These are phyloP conservation scores for Syrphus vitripennis DNA, from an alignment of 2,888 invertebrate genomes.

Conservation along the genomic window DNA sequence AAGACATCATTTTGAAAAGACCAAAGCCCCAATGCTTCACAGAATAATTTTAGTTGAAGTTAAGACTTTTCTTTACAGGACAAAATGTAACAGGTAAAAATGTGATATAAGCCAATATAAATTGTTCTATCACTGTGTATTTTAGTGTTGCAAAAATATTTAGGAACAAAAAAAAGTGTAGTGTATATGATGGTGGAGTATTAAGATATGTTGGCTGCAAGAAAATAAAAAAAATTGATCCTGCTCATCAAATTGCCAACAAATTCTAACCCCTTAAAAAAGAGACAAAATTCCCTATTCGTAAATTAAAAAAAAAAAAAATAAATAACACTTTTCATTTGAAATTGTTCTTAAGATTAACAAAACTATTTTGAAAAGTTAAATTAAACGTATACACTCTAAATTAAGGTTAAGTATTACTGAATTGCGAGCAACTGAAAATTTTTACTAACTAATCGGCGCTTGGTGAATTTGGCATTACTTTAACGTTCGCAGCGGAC, in stretches of 20 bases:
- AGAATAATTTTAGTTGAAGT: neutral
- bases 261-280: neutral
- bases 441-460: constrained; percentile 51
- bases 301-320: neutral
- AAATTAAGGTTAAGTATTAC: neutral
- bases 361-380: neutral
- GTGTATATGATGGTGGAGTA: neutral
- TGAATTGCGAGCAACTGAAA: constrained; percentile 19
- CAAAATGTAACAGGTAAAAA: no score
- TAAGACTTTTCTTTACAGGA: neutral
- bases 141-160: neutral
- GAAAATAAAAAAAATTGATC: neutral
- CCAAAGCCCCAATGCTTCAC: neutral
- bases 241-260: neutral
- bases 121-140: no score
- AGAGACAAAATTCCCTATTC: neutral
- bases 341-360: neutral
- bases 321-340: neutral
- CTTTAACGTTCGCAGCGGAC: constrained; percentile 39
- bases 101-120: neutral
- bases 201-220: neutral
- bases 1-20: constrained; percentile 4
- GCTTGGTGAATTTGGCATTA: constrained; percentile 66
- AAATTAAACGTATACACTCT: neutral
- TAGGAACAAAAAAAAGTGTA: neutral